phyloP scores from a whole-genome alignment of 1,140 invertebrate species.

The Drosophila lacertosa region DNA sequence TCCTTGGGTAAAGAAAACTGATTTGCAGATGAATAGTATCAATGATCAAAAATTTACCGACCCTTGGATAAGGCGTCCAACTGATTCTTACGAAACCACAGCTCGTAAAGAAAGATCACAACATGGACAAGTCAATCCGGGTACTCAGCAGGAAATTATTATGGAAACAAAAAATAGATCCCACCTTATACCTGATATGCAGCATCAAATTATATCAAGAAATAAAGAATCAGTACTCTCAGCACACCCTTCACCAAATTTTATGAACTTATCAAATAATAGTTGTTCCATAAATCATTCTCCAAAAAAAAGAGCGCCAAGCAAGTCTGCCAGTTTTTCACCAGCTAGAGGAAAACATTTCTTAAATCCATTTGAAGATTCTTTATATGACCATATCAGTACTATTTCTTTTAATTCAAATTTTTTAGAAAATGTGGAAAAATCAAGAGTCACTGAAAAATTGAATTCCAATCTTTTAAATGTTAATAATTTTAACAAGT shows the following conservation, averaged over 20 bases:
- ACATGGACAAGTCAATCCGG: conserved; percentile 41
- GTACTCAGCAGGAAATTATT: conserved; percentile 26
- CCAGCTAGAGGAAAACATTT: conserved; percentile 59
- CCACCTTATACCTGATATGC: conserved; percentile 38
- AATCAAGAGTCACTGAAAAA: conserved; percentile 26
- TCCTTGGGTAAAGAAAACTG: conserved; percentile 83
- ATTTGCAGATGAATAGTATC: conserved; percentile 19
- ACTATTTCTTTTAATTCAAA: conserved; percentile 14
- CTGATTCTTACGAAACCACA: conserved; percentile 11
- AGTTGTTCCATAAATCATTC: conserved; percentile 32
- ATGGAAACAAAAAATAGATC: conserved; percentile 35
- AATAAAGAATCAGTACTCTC: conserved; percentile 49
- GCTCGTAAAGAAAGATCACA: conserved; percentile 28
- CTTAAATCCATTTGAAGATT: conserved; percentile 50
- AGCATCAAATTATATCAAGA: conserved; percentile 27
- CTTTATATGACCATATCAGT: conserved; percentile 26
- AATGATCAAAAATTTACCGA: conserved; percentile 36
- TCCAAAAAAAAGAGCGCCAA: conserved; percentile 30
- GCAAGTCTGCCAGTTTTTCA: conserved; percentile 65
- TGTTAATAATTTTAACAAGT: conserved; percentile 46
- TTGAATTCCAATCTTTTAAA: conserved; percentile 38
- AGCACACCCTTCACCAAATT: conserved; percentile 66
- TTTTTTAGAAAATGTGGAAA: conserved; percentile 11
- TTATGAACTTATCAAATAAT: conserved; percentile 44
- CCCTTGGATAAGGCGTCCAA: conserved; percentile 66